These are phyloP conservation scores for Heliothis peltigera DNA, from an alignment of 2,888 invertebrate species.

Conservation along the genomic window DNA sequence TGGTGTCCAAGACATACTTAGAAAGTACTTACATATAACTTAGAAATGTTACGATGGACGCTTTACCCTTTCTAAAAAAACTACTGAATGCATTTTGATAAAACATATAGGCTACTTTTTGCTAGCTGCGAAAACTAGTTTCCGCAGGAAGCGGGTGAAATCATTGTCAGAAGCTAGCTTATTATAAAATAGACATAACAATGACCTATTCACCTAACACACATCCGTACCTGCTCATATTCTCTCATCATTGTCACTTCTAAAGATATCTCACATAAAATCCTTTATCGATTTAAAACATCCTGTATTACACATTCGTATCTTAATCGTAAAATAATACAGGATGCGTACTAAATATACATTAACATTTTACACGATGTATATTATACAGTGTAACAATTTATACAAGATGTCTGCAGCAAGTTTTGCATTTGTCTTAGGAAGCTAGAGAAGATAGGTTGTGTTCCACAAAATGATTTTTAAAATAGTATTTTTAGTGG, in stretches of 20 bases:
- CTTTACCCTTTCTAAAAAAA: too few relatives aligned
- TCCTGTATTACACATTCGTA: slow-evolving; percentile 21
- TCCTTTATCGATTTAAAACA: slow-evolving; percentile 27
- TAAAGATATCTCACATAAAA: not conserved
- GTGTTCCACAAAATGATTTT: slow-evolving; percentile 28
- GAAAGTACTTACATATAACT: too few relatives aligned
- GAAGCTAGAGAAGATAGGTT: not conserved
- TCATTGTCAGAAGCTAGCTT: too few relatives aligned
- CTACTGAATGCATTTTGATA: too few relatives aligned
- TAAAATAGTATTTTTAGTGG: slow-evolving; percentile 6
- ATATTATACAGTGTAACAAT: not conserved
- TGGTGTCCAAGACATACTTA: too few relatives aligned
- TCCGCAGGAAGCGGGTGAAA: too few relatives aligned
- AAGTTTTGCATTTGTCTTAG: slow-evolving; percentile 13
- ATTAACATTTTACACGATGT: slow-evolving; percentile 11
- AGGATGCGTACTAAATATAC: slow-evolving; percentile 2
- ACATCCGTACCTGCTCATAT: not conserved
- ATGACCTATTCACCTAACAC: too few relatives aligned
- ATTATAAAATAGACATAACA: too few relatives aligned
- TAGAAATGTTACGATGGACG: too few relatives aligned
- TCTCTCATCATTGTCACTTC: slow-evolving; percentile 27
- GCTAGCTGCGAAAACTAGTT: too few relatives aligned
- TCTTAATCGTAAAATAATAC: slow-evolving; percentile 1
- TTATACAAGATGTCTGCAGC: not conserved
- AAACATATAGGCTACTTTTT: too few relatives aligned